A percentile compares a stretch with the other conserved stretches of the same genome.
Evolutionary conservation across 2,888 invertebrate genomes (phyloP).

Genomic region (Drosophila mercatorum): DNA sequence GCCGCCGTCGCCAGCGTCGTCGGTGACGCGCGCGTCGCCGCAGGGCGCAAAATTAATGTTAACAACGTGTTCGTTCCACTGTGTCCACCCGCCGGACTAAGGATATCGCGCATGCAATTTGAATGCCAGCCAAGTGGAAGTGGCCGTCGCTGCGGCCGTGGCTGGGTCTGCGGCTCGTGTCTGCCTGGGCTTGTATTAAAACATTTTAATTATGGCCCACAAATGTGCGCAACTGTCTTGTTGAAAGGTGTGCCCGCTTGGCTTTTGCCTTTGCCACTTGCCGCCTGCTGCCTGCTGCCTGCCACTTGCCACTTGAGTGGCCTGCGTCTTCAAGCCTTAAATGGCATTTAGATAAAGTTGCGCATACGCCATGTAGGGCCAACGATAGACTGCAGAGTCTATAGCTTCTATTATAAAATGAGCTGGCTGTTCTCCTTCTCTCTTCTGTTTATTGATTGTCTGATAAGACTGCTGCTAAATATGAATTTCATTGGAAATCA

Average conservation of each 20-base stretch:
- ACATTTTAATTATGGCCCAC: constrained; percentile 82
- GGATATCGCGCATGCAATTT: constrained; percentile 56
- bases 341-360: constrained; percentile 79
- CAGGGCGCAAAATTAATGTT: constrained; percentile 82
- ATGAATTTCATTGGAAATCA: constrained; percentile 75
- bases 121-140: constrained; percentile 45
- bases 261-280: constrained; percentile 29
- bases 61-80: constrained; percentile 79
- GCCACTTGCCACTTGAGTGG: constrained; percentile 49
- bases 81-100: constrained; percentile 9
- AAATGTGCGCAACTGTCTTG: constrained; percentile 58
- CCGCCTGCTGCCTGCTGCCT: constrained; percentile 25
- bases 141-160: constrained; percentile 1
- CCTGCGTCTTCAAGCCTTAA: constrained; percentile 52
- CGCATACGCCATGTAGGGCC: constrained; percentile 38
- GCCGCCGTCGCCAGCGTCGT: constrained; percentile 55
- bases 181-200: constrained; percentile 49
- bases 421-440: background rate
- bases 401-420: background rate
- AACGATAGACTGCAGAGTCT: constrained; percentile 64
- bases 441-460: constrained; percentile 58
- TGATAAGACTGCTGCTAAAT: constrained; percentile 69
- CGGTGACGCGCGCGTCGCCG: constrained; percentile 67
- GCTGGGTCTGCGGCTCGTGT: constrained; percentile 22
- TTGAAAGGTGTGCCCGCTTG: constrained; percentile 56